phyloP scores from a whole-genome alignment of 2,113 vertebrate species.

The Crotophaga sulcirostris region DNA sequence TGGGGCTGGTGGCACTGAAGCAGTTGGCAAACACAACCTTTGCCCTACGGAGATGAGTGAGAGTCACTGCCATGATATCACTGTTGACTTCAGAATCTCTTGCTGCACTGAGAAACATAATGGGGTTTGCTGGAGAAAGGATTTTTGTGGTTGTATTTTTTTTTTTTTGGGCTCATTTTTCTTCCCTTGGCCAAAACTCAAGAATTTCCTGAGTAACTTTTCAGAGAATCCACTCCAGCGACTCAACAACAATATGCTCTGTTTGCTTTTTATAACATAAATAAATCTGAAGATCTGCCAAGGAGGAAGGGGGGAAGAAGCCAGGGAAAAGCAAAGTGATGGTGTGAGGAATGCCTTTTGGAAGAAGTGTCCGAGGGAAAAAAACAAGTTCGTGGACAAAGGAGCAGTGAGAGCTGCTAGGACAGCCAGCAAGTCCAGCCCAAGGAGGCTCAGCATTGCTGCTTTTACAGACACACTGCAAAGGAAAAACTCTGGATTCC shows the following conservation, averaged over 20 bases:
- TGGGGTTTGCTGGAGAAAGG: background rate
- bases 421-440: background rate
- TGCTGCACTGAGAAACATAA: background rate
- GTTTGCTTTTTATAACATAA: conserved; percentile 1
- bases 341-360: background rate
- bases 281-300: conserved; percentile 16
- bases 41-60: fast-evolving
- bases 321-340: background rate
- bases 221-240: background rate
- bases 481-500: background rate
- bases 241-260: background rate
- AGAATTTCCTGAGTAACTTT: conserved; percentile 23
- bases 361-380: background rate
- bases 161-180: background rate
- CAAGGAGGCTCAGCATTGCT: background rate
- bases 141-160: background rate
- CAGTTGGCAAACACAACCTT: background rate
- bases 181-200: conserved; percentile 5
- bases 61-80: fast-evolving
- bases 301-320: background rate
- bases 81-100: background rate
- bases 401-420: background rate
- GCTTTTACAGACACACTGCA: background rate
- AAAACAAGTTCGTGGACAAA: background rate
- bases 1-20: fast-evolving